Evolutionary conservation across 2,888 invertebrate species (phyloP).

Genomic region (Clostera curtula): DNA sequence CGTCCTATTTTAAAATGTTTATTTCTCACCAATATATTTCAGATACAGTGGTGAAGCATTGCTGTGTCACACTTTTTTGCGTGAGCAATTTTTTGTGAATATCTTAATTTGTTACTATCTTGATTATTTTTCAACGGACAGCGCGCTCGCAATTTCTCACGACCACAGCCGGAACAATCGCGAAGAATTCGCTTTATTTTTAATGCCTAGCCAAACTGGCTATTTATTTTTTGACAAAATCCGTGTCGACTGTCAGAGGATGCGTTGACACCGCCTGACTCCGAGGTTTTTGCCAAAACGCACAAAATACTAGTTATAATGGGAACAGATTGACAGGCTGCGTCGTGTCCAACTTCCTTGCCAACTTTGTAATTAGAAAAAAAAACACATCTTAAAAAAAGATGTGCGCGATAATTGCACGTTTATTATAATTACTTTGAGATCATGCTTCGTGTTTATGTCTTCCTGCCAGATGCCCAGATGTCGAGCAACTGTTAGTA

Average conservation of each 20-base stretch:
- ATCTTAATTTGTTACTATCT: too few species aligned
- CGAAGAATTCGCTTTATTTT: constrained; percentile 41
- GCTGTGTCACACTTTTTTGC: too few species aligned
- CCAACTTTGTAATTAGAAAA: constrained; percentile 70
- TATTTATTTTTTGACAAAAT: constrained; percentile 47
- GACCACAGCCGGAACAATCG: constrained; percentile 50
- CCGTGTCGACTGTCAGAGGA: constrained; percentile 62
- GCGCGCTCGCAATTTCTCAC: constrained; percentile 32
- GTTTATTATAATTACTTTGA: constrained; percentile 38
- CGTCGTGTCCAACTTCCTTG: constrained; percentile 56
- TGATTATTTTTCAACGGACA: too few species aligned
- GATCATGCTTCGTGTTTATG: constrained; percentile 50
- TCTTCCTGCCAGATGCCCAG: constrained; percentile 28
- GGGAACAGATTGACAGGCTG: constrained; percentile 60
- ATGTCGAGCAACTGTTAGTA: constrained; percentile 34
- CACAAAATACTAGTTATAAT: constrained; percentile 49
- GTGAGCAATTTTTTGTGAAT: too few species aligned
- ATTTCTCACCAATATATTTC: too few species aligned
- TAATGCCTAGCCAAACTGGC: constrained; percentile 34
- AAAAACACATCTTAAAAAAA: constrained; percentile 43
- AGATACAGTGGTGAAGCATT: too few species aligned
- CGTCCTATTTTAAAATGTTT: too few species aligned
- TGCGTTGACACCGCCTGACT: constrained; percentile 61
- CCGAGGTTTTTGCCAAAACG: constrained; percentile 60
- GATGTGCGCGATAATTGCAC: constrained; percentile 43